Percentiles rank a stretch among this genome's conserved stretches.
These are phyloP conservation scores for Metaphire vulgaris DNA, from an alignment of 1,140 invertebrate genomes.

Conservation along the genomic window DNA sequence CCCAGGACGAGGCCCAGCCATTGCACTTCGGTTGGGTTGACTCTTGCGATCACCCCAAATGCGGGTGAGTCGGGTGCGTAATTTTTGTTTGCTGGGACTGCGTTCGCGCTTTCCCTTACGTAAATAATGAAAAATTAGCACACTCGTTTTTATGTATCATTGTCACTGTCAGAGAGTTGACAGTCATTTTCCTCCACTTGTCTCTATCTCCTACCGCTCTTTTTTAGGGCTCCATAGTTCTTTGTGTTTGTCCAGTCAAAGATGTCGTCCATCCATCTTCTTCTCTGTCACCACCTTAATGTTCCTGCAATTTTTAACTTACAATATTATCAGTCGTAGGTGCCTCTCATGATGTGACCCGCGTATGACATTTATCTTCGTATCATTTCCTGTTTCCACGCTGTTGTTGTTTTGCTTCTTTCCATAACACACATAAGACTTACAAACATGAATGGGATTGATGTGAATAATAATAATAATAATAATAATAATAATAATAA, in stretches of 20 bases:
- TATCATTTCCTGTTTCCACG: not conserved
- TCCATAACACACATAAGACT: not conserved
- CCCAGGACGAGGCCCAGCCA: conserved; percentile 62
- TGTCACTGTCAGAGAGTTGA: no score
- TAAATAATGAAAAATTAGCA: no score
- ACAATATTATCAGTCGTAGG: not conserved
- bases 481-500: not conserved
- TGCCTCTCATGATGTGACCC: no score
- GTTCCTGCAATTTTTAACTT: not conserved
- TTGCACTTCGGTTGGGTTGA: conserved; percentile 66
- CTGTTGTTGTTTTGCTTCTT: not conserved
- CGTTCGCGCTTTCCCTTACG: no score
- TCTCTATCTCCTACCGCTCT: no score
- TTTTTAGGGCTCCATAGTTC: no score
- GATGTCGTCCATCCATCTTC: no score
- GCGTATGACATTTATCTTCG: not conserved
- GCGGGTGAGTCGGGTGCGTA: conserved; percentile 63
- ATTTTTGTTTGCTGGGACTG: conserved; percentile 67
- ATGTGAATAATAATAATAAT: not conserved
- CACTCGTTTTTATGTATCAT: no score
- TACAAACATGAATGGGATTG: not conserved
- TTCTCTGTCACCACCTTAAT: no score
- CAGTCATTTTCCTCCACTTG: no score
- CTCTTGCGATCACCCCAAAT: conserved; percentile 67
- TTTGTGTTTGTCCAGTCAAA: no score